Base-by-base conservation (phyloP, 2,113 vertebrate species). In the Pelodiscus sinensis region DNA sequence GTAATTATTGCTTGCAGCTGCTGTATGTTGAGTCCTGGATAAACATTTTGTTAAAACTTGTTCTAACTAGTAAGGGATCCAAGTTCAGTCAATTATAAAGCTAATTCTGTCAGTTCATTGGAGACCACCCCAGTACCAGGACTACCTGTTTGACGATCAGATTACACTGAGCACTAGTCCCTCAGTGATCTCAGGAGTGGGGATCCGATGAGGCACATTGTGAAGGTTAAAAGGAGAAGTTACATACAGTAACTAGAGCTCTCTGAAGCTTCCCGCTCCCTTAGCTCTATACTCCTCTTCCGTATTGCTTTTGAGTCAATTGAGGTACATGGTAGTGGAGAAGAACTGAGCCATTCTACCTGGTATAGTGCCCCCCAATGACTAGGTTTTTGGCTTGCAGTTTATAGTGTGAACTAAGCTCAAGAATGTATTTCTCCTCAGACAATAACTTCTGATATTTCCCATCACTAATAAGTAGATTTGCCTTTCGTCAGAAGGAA, bases 321-420 rank as follows among this genome's bases (percentile, higher is more conserved):
- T 81, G 65, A 82, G 14, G 38, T 83, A 29, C 25, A 55, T 87
- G 22, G 2, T 56, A n/a, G 73, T 78, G 51, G 82, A 62, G 21
- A 58, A 25, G 35, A 77, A 82, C 44, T 22, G 27, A 52, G 58
- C 3, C 22, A 7, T 1, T 79, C 11, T 2, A 52, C 92, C 54
- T 82, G 62, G 68, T 7, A 6, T 5, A 3, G 51, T 57, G 2
- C 35, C 9, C 10, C 24, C 7, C 60, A 73, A 0, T n/a, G 31
- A 13, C 35, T 86, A 8, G 21, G 0, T 6, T 78, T 79, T 91
- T 82, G 56, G 80, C 29, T 50, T 93, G 24, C 84, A 11, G 58
- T n/a, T 2, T 25, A 14, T 22, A 50, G 35, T 50, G 6, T 44
- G 35, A 44, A 50, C 22, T 13, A 50, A 44, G 44, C 7, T 77